Conservation (phyloP, 2,888 invertebrate genomes). For the Masnerella sp. region DNA sequence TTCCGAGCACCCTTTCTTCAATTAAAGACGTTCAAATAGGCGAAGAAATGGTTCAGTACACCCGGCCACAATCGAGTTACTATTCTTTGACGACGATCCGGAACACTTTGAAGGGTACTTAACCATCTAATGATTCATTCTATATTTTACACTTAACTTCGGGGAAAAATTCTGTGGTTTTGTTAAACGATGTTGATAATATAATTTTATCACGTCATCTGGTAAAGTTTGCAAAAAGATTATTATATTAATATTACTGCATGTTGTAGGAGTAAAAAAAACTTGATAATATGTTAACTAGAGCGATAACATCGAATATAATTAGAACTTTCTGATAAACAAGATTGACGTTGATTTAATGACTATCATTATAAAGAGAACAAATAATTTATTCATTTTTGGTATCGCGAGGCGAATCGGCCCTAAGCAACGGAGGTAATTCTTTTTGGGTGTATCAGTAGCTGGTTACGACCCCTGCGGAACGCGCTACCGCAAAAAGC, state of each 20-base stretch:
- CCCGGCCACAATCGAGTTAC: constrained; percentile 65
- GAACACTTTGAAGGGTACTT: not conserved
- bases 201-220: no score
- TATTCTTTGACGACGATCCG: constrained; percentile 12
- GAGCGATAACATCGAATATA: not conserved
- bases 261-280: not conserved
- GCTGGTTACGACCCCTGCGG: constrained; percentile 45
- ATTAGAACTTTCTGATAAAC: constrained; percentile 12
- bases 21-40: constrained; percentile 69
- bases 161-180: no score
- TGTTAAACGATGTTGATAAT: no score
- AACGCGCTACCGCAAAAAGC: constrained; percentile 50
- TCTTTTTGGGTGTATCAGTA: constrained; percentile 57
- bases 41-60: constrained; percentile 69
- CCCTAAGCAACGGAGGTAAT: constrained; percentile 36
- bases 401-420: constrained; percentile 4
- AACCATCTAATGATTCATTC: no score
- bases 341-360: constrained; percentile 18
- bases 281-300: no score
- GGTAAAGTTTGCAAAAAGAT: no score
- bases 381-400: constrained; percentile 12
- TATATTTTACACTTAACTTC: no score
- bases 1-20: constrained; percentile 66
- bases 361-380: constrained; percentile 2
- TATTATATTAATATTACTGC: no score